These are phyloP conservation scores for Hydrolagus affinis DNA, from an alignment of 2,113 vertebrate genomes.

Conservation along the genomic window DNA sequence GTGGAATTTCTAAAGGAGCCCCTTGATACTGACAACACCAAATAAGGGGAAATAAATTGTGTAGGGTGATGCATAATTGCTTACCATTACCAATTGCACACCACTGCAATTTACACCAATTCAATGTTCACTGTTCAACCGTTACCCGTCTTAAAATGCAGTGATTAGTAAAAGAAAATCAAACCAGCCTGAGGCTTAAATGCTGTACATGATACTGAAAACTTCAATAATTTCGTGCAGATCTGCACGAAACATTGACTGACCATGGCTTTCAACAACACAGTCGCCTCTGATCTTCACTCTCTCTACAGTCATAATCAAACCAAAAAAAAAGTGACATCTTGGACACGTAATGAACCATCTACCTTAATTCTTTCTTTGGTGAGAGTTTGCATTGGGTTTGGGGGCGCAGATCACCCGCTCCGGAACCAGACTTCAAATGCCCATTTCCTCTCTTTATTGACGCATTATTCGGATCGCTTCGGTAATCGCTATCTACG, in stretches of 20 bases:
- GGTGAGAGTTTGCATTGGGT: not conserved
- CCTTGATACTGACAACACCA: too few species aligned
- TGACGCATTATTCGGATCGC: not conserved
- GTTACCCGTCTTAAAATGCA: not conserved
- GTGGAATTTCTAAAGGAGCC: too few species aligned
- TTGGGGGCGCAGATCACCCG: not conserved
- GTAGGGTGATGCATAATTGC: too few species aligned
- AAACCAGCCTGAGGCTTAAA: not conserved
- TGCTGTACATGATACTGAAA: not conserved
- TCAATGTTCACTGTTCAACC: not conserved
- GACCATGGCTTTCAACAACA: not conserved
- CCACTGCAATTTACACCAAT: not conserved
- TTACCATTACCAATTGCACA: too few species aligned
- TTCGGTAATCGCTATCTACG: not conserved
- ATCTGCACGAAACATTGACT: not conserved
- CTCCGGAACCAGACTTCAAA: not conserved
- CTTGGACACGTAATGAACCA: not conserved
- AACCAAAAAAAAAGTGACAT: not conserved
- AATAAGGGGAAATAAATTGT: too few species aligned
- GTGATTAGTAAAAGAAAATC: not conserved
- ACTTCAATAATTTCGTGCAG: not conserved
- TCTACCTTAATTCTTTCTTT: conserved; percentile 5
- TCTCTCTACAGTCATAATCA: not conserved
- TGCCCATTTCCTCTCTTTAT: conserved; percentile 2
- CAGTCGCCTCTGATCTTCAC: too few species aligned